Percentiles rank a stretch among this genome's conserved stretches.
phyloP scores from a whole-genome alignment of 2,888 invertebrate species.

The Thera obeliscata region DNA sequence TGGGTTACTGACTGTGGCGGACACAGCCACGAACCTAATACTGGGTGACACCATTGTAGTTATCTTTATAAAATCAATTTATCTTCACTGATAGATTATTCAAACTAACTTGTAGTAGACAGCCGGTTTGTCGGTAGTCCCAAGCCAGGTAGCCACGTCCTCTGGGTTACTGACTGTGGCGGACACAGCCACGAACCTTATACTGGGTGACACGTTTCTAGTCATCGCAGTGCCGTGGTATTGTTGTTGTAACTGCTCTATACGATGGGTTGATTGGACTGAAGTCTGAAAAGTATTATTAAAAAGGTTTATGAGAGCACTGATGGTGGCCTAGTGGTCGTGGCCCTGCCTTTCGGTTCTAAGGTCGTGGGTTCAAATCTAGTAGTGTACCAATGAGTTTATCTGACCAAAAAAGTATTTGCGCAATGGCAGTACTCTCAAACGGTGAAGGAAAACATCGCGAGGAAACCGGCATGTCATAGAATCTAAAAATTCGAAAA shows the following conservation, averaged over 20 bases:
- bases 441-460: no score
- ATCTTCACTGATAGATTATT: no score
- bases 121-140: constrained; percentile 73
- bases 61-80: background rate
- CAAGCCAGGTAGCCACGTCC: constrained; percentile 90
- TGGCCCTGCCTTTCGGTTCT: no score
- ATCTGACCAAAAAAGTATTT: no score
- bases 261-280: constrained; percentile 69
- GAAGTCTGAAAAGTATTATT: constrained; percentile 55
- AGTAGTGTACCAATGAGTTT: no score
- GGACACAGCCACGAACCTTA: constrained; percentile 90
- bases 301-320: no score
- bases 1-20: constrained; percentile 91
- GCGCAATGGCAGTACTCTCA: no score
- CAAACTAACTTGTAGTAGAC: constrained; percentile 79
- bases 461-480: no score
- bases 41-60: constrained; percentile 48
- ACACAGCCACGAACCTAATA: constrained; percentile 89
- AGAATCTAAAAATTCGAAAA: no score
- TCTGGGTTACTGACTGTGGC: constrained; percentile 92
- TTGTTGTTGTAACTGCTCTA: constrained; percentile 65
- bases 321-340: no score
- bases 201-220: constrained; percentile 52
- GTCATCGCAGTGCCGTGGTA: constrained; percentile 47
- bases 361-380: no score